phyloP scores from a whole-genome alignment of 2,113 vertebrate genomes.

The Hemibagrus wyckioides region DNA sequence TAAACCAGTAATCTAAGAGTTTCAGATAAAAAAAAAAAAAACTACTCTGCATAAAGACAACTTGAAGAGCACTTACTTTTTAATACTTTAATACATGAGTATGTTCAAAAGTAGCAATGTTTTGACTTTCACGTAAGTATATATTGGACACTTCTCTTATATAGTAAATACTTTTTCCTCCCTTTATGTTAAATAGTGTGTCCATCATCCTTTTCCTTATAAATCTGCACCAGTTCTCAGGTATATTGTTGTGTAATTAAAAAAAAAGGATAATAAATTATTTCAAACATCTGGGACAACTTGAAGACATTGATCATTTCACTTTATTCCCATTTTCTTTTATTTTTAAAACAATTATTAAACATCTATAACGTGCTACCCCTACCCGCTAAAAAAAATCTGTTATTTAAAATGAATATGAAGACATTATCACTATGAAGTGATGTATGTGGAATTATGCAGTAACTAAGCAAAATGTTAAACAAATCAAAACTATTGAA shows the following conservation, averaged over 20 bases:
- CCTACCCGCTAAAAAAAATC: too few relatives aligned
- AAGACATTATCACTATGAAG: too few relatives aligned
- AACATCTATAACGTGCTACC: neutral
- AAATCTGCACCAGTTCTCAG: neutral
- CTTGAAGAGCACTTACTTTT: neutral
- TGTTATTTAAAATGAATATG: too few relatives aligned
- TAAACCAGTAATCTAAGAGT: neutral
- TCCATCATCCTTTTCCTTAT: neutral
- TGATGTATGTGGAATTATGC: neutral
- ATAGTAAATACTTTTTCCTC: neutral
- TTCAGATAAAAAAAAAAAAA: neutral
- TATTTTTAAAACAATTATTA: neutral
- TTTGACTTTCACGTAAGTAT: neutral
- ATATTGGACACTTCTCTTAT: neutral
- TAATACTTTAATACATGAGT: too few relatives aligned
- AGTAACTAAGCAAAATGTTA: neutral
- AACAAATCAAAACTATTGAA: neutral
- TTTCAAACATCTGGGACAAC: neutral
- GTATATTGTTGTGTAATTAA: neutral
- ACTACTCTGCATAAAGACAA: neutral
- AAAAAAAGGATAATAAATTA: neutral
- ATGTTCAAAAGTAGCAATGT: too few relatives aligned
- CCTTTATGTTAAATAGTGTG: neutral
- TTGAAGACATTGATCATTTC: neutral
- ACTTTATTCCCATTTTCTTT: neutral